Conservation (phyloP, 2,797 vertebrate species). For the Heteromormyrus szaboi region DNA sequence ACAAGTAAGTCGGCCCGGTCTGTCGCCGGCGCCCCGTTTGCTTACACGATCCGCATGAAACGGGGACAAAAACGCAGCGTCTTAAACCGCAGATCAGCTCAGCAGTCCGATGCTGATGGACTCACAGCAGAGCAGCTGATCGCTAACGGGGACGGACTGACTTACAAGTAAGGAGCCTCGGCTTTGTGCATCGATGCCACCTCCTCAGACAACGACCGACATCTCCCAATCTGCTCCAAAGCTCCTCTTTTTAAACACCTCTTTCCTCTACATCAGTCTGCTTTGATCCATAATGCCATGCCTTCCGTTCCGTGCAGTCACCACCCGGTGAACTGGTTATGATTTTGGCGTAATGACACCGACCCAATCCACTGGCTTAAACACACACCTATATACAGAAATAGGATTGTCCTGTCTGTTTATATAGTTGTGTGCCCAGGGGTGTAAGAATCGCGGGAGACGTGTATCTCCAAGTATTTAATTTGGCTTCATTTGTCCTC, state of each 20-base stretch:
- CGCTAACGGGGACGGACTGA: slow-evolving; percentile 87
- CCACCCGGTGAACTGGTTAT: not conserved
- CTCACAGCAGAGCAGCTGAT: slow-evolving; percentile 89
- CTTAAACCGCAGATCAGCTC: slow-evolving; percentile 75
- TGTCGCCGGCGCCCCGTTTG: not conserved
- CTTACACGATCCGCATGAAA: slow-evolving; percentile 46
- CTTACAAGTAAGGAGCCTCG: slow-evolving; percentile 84
- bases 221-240: not conserved
- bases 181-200: slow-evolving; percentile 29
- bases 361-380: not conserved
- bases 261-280: not conserved
- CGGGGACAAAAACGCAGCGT: slow-evolving; percentile 54
- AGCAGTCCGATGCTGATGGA: slow-evolving; percentile 72
- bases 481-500: not conserved
- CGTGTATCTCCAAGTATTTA: not conserved
- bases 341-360: not conserved
- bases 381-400: not conserved
- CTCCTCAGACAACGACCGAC: not conserved
- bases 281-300: not conserved
- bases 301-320: not conserved
- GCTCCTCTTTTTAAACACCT: not conserved
- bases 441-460: not conserved
- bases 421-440: not conserved
- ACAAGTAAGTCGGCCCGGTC: slow-evolving; percentile 70
- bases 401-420: not conserved